A percentile compares a stretch with the other conserved stretches of the same genome.
Evolutionary conservation across 2,113 vertebrate species (phyloP).

Genomic region (Osmerus eperlanus): DNA sequence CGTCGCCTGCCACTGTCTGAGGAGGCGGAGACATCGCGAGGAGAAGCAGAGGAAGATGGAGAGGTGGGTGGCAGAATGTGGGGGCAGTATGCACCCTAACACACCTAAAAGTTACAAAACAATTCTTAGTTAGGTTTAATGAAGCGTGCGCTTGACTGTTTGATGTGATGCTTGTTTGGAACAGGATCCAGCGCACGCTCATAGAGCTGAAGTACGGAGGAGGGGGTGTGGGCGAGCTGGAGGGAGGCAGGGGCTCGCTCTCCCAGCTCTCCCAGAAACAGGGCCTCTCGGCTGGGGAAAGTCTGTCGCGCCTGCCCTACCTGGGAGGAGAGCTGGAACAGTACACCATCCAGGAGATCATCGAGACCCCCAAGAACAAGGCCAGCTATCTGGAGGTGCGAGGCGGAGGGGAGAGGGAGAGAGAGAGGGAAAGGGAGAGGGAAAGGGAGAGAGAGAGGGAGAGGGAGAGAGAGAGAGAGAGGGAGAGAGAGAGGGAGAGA

Average conservation of each 20-base stretch:
- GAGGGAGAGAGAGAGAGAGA: conserved; percentile 66
- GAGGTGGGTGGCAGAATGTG: conserved; percentile 25
- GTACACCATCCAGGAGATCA: conserved; percentile 86
- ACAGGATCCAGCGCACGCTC: conserved; percentile 87
- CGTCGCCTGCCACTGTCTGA: conserved; percentile 86
- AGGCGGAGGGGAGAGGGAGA: conserved; percentile 66
- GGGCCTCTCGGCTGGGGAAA: conserved; percentile 75
- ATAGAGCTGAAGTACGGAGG: conserved; percentile 91
- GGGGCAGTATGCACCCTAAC: too few relatives aligned
- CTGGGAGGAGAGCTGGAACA: conserved; percentile 81
- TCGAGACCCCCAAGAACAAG: conserved; percentile 87
- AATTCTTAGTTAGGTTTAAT: too few relatives aligned
- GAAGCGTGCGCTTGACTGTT: too few relatives aligned
- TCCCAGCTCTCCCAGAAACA: conserved; percentile 81
- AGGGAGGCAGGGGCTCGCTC: conserved; percentile 65
- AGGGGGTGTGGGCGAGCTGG: conserved; percentile 71
- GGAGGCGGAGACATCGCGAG: conserved; percentile 80
- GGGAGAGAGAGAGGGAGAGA: conserved; percentile 36
- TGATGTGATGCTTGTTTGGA: conserved; percentile 38
- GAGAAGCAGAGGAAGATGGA: conserved; percentile 85
- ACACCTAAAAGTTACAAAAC: too few relatives aligned
- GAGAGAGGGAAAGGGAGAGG: conserved; percentile 49
- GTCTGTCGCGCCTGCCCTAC: conserved; percentile 85
- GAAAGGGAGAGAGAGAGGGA: conserved; percentile 46
- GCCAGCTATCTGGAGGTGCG: conserved; percentile 95